Conservation (phyloP, 2,113 vertebrate genomes). For the Atractosteus spatula region DNA sequence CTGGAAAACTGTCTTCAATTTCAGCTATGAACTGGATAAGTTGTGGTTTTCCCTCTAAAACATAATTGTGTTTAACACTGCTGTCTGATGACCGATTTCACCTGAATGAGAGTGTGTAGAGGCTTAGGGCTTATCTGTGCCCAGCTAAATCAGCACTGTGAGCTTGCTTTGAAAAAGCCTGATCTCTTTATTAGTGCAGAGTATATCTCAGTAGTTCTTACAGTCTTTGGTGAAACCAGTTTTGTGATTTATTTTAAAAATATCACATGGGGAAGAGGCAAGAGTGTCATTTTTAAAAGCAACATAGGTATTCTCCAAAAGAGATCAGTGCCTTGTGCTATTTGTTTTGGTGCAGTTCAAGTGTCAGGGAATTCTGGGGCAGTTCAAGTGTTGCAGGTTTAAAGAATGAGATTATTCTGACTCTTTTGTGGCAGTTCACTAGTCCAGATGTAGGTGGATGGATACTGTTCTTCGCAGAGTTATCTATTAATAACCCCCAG, state of each 20-base stretch:
- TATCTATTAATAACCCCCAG: no score
- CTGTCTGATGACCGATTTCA: conserved; percentile 26
- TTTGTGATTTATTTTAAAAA: not conserved
- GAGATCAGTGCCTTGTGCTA: not conserved
- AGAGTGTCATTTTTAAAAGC: conserved; percentile 6
- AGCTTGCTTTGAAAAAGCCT: conserved; percentile 18
- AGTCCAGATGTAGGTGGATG: no score
- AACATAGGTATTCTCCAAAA: not conserved
- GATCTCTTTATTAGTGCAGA: conserved; percentile 11
- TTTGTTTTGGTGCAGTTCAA: conserved; percentile 11
- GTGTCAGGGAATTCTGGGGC: conserved; percentile 10
- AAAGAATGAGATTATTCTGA: not conserved
- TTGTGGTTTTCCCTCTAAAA: not conserved
- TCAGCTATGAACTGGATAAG: no score
- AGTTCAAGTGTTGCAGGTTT: conserved; percentile 17
- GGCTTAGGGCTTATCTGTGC: conserved; percentile 25
- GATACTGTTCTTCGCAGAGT: no score
- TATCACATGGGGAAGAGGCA: not conserved
- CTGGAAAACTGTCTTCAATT: no score
- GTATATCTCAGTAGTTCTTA: conserved; percentile 3
- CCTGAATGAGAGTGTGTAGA: conserved; percentile 1
- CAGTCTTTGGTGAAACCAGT: not conserved
- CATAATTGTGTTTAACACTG: conserved; percentile 10
- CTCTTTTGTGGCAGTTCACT: no score
- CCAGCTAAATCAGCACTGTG: conserved; percentile 4